Conservation (phyloP, 2,797 vertebrate genomes). For the Masticophis lateralis region DNA sequence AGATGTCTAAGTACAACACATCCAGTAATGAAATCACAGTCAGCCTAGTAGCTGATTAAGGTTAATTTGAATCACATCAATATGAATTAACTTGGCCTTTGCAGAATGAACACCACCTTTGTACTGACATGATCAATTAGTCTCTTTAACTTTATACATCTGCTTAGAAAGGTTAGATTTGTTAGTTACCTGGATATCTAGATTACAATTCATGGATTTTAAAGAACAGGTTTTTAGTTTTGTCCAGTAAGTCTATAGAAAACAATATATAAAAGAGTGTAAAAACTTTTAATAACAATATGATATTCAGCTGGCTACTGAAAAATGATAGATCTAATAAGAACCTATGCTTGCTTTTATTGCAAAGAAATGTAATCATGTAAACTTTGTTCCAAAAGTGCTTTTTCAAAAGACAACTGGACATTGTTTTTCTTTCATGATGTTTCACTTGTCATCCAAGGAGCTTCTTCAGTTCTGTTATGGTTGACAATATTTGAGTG, state of each 20-base stretch:
- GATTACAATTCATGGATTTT: conserved; percentile 65
- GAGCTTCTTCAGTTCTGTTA: background rate
- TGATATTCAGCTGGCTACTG: background rate
- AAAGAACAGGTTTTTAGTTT: conserved; percentile 50
- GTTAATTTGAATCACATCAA: conserved; percentile 82
- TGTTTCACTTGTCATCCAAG: background rate
- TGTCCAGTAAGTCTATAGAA: background rate
- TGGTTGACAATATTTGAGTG: background rate
- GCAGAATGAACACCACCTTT: conserved; percentile 77
- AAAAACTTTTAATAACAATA: background rate
- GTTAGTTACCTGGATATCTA: conserved; percentile 70
- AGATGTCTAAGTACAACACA: conserved; percentile 72
- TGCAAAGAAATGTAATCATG: background rate
- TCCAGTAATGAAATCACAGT: conserved; percentile 73
- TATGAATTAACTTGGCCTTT: conserved; percentile 80
- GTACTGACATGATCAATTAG: conserved; percentile 81
- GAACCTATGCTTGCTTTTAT: background rate
- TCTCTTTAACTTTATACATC: conserved; percentile 72
- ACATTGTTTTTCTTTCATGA: background rate
- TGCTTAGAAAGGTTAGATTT: conserved; percentile 77
- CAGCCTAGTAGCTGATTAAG: conserved; percentile 77
- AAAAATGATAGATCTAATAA: background rate
- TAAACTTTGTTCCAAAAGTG: background rate
- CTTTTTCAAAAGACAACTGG: background rate
- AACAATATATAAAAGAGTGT: background rate